Evolutionary conservation across 2,113 vertebrate genomes (phyloP), one percentile per base, ranked within the genome.

Genomic region (Entosphenus tridentatus): DNA sequence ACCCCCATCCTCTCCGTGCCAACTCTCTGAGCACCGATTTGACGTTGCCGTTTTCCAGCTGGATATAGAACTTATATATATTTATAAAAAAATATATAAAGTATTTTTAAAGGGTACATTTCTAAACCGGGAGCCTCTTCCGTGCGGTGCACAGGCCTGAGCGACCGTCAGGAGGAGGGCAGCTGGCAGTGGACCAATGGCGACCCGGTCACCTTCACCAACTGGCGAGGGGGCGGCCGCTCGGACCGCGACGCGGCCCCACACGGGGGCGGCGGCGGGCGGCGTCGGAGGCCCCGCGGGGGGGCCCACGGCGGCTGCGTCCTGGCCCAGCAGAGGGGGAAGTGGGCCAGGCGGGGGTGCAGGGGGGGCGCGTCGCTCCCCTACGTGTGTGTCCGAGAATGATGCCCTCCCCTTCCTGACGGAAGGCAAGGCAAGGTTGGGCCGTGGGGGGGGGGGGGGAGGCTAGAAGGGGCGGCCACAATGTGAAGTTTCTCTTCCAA

Each of bases 181-280:
- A 65, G 62, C n/a, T 65, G 62, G 62, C n/a, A 65, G 21, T 65
- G 62, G 62, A 21, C 10, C n/a, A 65, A 65, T 10, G 62, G 62
- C n/a, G 62, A 65, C 21, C 62, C 62, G 10, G 62, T 65, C 62
- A 16, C 62, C 62, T 65, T 65, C 62, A 65, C 62, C 8, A 65
- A 65, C 21, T 65, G 62, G 62, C 13, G 58, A 17, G 58, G 16
- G 58, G 58, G 58, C 13, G 58, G 16, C 16, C 13, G 58, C 13
- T 14, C 13, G 3, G 58, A 17, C 7, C 13, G 58, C 13, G 58
- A 17, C 13, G 8, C 13, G 16, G 58, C 13, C 13, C 16, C 13
- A 8, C 13, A 4, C 16, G 8, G 16, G 58, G 58, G 58, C 13
- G 58, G 16, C 39, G 58, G 58, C 13, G 58, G 16, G 58, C 13